These are phyloP conservation scores for Epizoanthus illoricatus DNA, from an alignment of 92 coral and sea anemone genomes.

Conservation along the genomic window DNA sequence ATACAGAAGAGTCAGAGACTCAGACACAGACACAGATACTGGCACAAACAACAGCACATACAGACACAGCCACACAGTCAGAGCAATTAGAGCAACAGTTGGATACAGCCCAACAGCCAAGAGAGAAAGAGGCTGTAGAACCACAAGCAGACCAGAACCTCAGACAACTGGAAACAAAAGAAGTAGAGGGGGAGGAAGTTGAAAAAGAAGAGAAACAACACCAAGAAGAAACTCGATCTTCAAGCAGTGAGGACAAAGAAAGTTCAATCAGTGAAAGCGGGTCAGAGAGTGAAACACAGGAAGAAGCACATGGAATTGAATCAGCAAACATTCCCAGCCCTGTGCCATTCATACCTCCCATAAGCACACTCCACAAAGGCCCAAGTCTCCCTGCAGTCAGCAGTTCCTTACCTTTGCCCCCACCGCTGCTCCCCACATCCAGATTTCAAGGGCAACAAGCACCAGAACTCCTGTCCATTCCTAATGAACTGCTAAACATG, in stretches of 20 bases:
- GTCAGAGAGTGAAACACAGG: constrained; percentile 1
- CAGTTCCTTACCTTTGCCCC: constrained; percentile 50
- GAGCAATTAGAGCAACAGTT: no score
- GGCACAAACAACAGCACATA: not conserved
- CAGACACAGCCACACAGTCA: not conserved
- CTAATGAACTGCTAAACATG: constrained; percentile 56
- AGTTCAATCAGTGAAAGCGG: constrained; percentile 14
- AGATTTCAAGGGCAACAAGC: constrained; percentile 31
- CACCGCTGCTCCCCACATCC: constrained; percentile 29
- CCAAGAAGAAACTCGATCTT: constrained; percentile 11
- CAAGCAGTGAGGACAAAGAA: constrained; percentile 1
- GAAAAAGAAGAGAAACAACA: not conserved
- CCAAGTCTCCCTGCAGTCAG: constrained; percentile 8
- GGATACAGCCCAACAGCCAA: no score
- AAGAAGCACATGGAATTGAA: not conserved
- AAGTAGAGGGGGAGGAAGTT: not conserved
- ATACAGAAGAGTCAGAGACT: not conserved
- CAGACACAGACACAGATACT: not conserved
- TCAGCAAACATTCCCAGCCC: not conserved
- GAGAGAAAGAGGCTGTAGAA: no score
- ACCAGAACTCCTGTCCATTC: constrained; percentile 58
- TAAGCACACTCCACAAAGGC: not conserved
- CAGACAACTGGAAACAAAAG: not conserved
- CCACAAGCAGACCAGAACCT: not conserved
- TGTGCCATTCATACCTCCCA: not conserved